Percentiles rank a stretch among this genome's conserved stretches.
These are phyloP conservation scores for Micromussa lordhowensis DNA, from an alignment of 92 coral and sea anemone genomes.

Conservation along the genomic window DNA sequence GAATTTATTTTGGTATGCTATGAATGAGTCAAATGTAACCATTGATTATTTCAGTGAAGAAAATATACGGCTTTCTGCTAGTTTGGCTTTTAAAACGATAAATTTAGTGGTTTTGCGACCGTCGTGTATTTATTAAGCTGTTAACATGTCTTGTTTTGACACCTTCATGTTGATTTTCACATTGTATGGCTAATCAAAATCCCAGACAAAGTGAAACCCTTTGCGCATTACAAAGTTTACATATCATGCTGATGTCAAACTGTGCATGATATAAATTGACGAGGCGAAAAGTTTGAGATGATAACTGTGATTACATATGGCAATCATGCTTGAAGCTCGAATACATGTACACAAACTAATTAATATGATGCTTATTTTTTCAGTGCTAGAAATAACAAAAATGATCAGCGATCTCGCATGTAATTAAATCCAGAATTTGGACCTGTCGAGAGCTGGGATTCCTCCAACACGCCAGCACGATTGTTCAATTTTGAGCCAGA, in stretches of 20 bases:
- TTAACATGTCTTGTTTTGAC: not conserved
- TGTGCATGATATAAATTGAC: not conserved
- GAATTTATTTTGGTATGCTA: not conserved
- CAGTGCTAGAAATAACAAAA: not conserved
- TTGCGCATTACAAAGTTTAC: not conserved
- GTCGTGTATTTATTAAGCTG: not conserved
- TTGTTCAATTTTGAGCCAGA: not conserved
- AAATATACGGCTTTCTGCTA: not conserved
- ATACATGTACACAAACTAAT: no score
- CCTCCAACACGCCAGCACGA: not conserved
- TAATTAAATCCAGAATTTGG: not conserved
- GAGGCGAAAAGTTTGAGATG: not conserved
- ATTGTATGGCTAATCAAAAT: not conserved
- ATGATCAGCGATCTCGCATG: not conserved
- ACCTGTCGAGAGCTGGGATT: not conserved
- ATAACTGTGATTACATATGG: not conserved
- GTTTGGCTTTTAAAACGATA: not conserved
- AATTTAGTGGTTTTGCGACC: not conserved
- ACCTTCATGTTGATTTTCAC: not conserved
- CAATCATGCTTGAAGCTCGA: no score
- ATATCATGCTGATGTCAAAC: not conserved
- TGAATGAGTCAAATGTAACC: not conserved
- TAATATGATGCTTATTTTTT: not conserved
- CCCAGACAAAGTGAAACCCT: not conserved
- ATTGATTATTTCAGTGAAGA: not conserved